These are phyloP conservation scores for Benthosema pterotum DNA, from an alignment of 2,797 vertebrate species.

Conservation along the genomic window DNA sequence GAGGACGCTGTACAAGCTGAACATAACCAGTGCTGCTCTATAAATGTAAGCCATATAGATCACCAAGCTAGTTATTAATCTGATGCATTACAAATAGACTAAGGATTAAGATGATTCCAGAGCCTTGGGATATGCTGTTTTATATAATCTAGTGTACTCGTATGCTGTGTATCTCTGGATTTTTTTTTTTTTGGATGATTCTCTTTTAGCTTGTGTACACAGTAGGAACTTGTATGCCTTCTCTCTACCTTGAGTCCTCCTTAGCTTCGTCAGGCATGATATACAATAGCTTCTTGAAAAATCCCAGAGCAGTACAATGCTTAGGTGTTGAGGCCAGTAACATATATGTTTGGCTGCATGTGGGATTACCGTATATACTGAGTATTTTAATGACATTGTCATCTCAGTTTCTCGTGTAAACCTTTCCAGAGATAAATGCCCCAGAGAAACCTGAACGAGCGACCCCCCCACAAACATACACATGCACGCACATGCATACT, in stretches of 20 bases:
- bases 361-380: conserved; percentile 16
- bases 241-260: conserved; percentile 58
- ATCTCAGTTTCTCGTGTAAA: neutral
- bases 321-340: conserved; percentile 44
- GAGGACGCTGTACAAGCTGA: conserved; percentile 51
- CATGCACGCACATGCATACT: no score
- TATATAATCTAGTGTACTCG: conserved; percentile 45
- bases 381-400: conserved; percentile 16
- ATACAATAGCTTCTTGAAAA: conserved; percentile 49
- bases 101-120: conserved; percentile 46
- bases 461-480: conserved; percentile 3
- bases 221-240: conserved; percentile 47
- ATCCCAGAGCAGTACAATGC: conserved; percentile 40
- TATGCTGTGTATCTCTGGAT: conserved; percentile 52
- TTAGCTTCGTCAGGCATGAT: conserved; percentile 57
- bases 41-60: conserved; percentile 76
- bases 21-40: conserved; percentile 68
- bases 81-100: conserved; percentile 42
- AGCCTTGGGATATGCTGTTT: conserved; percentile 50
- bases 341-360: conserved; percentile 42
- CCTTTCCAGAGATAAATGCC: conserved; percentile 31
- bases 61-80: conserved; percentile 54
- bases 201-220: conserved; percentile 42
- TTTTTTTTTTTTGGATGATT: conserved; percentile 46
- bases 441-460: conserved; percentile 27